Percentiles rank a stretch among this genome's conserved stretches.
These are phyloP conservation scores for Meta bourneti DNA, from an alignment of 2,888 invertebrate genomes.

Conservation along the genomic window DNA sequence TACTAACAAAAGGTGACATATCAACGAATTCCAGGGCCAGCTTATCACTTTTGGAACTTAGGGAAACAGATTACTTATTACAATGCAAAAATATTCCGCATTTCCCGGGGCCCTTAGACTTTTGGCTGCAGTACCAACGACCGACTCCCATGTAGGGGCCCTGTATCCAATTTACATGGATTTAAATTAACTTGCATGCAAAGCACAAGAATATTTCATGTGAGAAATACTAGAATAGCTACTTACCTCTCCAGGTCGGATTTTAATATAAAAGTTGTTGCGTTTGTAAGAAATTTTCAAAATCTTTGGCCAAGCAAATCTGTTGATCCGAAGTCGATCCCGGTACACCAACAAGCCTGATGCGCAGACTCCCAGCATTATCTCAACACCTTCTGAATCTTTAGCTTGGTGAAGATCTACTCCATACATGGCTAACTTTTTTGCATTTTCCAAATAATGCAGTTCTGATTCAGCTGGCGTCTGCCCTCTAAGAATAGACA, in stretches of 20 bases:
- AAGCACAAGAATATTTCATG: no score
- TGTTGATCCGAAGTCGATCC: slow-evolving; percentile 95
- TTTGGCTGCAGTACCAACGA: no score
- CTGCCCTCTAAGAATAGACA: slow-evolving; percentile 89
- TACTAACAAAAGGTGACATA: no score
- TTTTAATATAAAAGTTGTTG: slow-evolving; percentile 98
- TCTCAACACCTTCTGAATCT: slow-evolving; percentile 97
- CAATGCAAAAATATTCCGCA: no score
- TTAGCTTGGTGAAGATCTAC: slow-evolving; percentile 98
- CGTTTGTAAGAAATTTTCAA: slow-evolving; percentile 99
- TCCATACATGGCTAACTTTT: slow-evolving; percentile 99
- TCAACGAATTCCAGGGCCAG: no score
- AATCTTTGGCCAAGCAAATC: slow-evolving; percentile 99
- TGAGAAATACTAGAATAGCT: not conserved
- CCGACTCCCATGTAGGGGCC: no score
- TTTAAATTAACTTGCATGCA: no score
- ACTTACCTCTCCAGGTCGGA: slow-evolving; percentile 92
- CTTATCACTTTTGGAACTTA: no score
- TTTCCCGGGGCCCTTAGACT: no score
- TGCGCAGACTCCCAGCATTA: slow-evolving; percentile 97
- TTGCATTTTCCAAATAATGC: slow-evolving; percentile 98
- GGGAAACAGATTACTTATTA: no score
- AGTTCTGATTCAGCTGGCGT: slow-evolving; percentile 98
- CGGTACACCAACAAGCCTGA: slow-evolving; percentile 96
- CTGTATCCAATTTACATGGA: no score